These are phyloP conservation scores for Pipistrellus pipistrellus DNA, from an alignment of 2,797 vertebrate species.

Conservation along the genomic window DNA sequence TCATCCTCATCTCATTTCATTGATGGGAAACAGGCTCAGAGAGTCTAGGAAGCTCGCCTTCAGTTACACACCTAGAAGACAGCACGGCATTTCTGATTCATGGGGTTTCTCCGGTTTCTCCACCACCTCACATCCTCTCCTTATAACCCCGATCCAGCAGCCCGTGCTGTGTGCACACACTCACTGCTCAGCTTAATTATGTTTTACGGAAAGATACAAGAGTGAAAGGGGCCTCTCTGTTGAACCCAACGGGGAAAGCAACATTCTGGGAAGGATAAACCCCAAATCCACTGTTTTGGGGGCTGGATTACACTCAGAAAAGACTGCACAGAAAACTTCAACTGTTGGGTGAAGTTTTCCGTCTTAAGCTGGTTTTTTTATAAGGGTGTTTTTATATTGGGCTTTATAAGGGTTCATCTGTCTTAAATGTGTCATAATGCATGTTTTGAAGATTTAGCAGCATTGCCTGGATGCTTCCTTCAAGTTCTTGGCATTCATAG, in stretches of 20 bases:
- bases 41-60: not conserved
- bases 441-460: constrained; percentile 50
- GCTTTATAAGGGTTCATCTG: constrained; percentile 47
- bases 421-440: constrained; percentile 51
- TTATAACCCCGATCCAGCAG: not conserved
- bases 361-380: constrained; percentile 10
- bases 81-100: not conserved
- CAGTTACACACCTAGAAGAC: not conserved
- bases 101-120: not conserved
- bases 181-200: not conserved
- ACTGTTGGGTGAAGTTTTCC: not conserved
- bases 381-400: constrained; percentile 4
- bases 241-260: not conserved
- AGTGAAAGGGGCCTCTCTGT: not conserved
- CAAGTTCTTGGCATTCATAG: not conserved
- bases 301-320: not conserved
- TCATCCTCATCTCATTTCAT: constrained; percentile 20
- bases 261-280: not conserved
- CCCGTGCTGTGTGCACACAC: not conserved
- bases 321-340: not conserved
- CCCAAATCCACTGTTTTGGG: not conserved
- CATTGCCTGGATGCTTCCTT: not conserved
- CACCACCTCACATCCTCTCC: not conserved
- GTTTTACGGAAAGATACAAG: not conserved
- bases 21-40: not conserved